A percentile compares a stretch with the other conserved stretches of the same genome.
These are phyloP conservation scores for Cantharis rufa DNA, from an alignment of 2,888 invertebrate species.

Conservation along the genomic window DNA sequence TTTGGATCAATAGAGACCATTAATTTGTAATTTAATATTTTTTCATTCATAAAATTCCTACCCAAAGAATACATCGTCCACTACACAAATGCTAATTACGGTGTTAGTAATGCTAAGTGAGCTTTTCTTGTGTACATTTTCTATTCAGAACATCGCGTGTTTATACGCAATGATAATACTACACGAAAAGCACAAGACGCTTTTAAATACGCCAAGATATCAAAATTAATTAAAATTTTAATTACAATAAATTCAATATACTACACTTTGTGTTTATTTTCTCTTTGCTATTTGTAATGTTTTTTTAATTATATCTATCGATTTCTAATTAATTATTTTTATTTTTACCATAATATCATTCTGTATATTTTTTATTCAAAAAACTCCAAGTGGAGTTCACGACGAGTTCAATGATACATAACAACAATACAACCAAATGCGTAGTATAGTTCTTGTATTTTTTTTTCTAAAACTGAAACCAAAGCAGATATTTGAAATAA, in stretches of 20 bases:
- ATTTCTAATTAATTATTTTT: not conserved
- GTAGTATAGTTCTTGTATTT: too few relatives aligned
- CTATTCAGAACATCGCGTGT: not conserved
- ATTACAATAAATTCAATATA: not conserved
- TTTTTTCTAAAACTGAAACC: too few relatives aligned
- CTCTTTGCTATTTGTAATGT: not conserved
- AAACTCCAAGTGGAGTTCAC: not conserved
- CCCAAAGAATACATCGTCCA: not conserved
- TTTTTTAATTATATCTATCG: not conserved
- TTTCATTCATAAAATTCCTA: not conserved
- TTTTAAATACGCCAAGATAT: not conserved
- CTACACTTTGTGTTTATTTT: not conserved
- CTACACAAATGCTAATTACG: not conserved
- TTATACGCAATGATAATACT: not conserved
- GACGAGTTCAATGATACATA: not conserved
- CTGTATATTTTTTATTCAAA: not conserved
- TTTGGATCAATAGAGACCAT: not conserved
- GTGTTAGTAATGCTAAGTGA: not conserved
- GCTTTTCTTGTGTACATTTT: not conserved
- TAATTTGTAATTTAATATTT: not conserved
- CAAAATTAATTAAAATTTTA: not conserved
- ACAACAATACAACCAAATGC: not conserved
- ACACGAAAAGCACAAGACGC: not conserved
- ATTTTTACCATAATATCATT: not conserved
- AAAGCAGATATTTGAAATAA: too few relatives aligned